Percentiles rank a stretch among this genome's conserved stretches.
phyloP scores from a whole-genome alignment of 2,113 vertebrate species.

The Xiphias gladius region DNA sequence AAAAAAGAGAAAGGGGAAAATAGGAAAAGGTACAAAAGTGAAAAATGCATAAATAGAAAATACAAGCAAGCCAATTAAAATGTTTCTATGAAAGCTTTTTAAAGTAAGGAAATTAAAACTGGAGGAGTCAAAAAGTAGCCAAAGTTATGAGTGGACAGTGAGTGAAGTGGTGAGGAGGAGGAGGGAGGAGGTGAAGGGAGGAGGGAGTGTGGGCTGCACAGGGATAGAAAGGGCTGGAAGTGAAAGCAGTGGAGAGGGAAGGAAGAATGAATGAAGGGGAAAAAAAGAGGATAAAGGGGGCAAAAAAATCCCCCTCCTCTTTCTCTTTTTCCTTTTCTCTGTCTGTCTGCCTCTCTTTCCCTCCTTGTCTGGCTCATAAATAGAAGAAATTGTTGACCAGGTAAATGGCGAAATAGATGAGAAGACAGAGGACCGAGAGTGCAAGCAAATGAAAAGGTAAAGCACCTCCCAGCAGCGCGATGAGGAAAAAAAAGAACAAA shows the following conservation, averaged over 20 bases:
- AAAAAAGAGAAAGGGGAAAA: slow-evolving; percentile 71
- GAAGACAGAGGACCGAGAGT: slow-evolving; percentile 84
- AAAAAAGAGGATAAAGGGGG: slow-evolving; percentile 63
- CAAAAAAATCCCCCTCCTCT: slow-evolving; percentile 72
- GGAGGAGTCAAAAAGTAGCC: slow-evolving; percentile 74
- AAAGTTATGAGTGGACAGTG: slow-evolving; percentile 76
- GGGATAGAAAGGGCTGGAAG: slow-evolving; percentile 71
- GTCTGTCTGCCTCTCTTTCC: slow-evolving; percentile 58
- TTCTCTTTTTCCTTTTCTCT: slow-evolving; percentile 63
- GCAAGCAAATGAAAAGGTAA: slow-evolving; percentile 83
- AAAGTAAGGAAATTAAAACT: slow-evolving; percentile 61
- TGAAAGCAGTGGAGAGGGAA: slow-evolving; percentile 67
- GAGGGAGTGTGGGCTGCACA: slow-evolving; percentile 66
- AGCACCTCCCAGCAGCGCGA: slow-evolving; percentile 85
- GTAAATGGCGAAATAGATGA: slow-evolving; percentile 87
- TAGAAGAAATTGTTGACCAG: slow-evolving; percentile 85
- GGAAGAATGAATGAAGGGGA: slow-evolving; percentile 62
- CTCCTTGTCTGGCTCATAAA: slow-evolving; percentile 82
- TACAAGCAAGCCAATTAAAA: slow-evolving; percentile 72
- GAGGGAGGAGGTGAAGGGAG: slow-evolving; percentile 36
- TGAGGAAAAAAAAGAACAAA: slow-evolving; percentile 87
- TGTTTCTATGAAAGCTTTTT: slow-evolving; percentile 51
- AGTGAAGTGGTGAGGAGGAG: slow-evolving; percentile 39
- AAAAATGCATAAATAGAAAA: slow-evolving; percentile 76
- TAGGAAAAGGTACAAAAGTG: slow-evolving; percentile 76